Conservation (phyloP, 2,888 invertebrate genomes). For the Petrolisthes cinctipes region DNA sequence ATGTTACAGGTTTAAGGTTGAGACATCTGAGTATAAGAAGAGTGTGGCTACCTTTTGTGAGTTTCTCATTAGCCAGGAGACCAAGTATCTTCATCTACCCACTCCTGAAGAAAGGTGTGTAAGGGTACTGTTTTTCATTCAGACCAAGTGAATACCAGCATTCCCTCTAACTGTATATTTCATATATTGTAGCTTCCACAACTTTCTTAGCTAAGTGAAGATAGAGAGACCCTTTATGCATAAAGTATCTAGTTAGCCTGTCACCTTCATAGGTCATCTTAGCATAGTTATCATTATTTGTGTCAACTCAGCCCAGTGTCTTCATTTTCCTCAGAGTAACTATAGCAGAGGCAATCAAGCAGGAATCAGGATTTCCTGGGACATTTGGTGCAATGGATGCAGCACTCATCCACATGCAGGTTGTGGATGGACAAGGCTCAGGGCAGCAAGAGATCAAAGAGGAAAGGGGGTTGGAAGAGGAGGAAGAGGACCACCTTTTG, state of each 20-base stretch:
- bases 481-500: conserved; percentile 7
- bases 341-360: conserved; percentile 38
- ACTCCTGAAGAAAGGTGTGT: conserved; percentile 32
- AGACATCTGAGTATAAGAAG: conserved; percentile 14
- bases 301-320: no score
- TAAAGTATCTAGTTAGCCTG: no score
- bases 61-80: conserved; percentile 21
- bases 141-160: neutral
- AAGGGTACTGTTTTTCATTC: neutral
- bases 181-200: no score
- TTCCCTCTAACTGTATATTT: neutral
- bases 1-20: conserved; percentile 20
- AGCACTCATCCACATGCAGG: conserved; percentile 29
- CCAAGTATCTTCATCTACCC: conserved; percentile 27
- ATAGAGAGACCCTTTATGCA: no score
- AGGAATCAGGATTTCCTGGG: conserved; percentile 30
- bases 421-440: neutral
- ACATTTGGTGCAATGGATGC: conserved; percentile 37
- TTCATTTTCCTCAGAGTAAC: conserved; percentile 18
- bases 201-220: no score
- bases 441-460: neutral
- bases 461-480: neutral
- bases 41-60: conserved; percentile 23
- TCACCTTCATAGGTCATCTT: no score
- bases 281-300: no score